Conservation (phyloP, 2,888 invertebrate species). For the Agrotis exclamationis region DNA sequence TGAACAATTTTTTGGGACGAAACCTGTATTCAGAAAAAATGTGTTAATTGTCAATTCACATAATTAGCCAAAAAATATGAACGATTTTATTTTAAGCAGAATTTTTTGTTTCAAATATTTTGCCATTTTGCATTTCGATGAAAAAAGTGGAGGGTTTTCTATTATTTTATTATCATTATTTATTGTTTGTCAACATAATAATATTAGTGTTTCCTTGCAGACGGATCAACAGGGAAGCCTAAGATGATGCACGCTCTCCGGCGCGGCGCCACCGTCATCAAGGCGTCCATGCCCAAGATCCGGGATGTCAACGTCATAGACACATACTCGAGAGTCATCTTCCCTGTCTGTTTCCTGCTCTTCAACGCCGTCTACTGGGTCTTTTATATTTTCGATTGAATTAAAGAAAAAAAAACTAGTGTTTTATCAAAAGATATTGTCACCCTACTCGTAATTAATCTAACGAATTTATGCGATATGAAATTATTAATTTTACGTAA, state of each 20-base stretch:
- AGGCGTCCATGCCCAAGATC: constrained; percentile 98
- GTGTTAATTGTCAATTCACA: too few species aligned
- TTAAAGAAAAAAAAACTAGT: constrained; percentile 22
- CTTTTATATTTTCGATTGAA: constrained; percentile 95
- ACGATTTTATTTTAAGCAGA: not conserved
- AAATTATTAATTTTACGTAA: constrained; percentile 34
- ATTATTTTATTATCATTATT: not conserved
- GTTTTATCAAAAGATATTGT: constrained; percentile 51
- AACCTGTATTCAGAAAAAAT: not conserved
- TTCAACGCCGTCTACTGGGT: constrained; percentile 99
- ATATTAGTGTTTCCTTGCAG: constrained; percentile 75
- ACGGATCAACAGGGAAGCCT: constrained; percentile 91
- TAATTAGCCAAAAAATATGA: not conserved
- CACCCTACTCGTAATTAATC: constrained; percentile 56
- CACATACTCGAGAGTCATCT: constrained; percentile 98
- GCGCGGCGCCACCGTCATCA: constrained; percentile 96
- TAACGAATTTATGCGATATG: constrained; percentile 63
- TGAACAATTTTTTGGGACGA: not conserved
- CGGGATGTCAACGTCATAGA: constrained; percentile 99
- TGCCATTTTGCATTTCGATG: not conserved
- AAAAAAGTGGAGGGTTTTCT: not conserved
- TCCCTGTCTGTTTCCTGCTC: constrained; percentile 98
- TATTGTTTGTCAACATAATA: not conserved
- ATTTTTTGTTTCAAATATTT: not conserved
- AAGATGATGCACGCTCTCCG: constrained; percentile 95